phyloP scores from a whole-genome alignment of 2,888 invertebrate genomes.

The Bimastos eiseni region DNA sequence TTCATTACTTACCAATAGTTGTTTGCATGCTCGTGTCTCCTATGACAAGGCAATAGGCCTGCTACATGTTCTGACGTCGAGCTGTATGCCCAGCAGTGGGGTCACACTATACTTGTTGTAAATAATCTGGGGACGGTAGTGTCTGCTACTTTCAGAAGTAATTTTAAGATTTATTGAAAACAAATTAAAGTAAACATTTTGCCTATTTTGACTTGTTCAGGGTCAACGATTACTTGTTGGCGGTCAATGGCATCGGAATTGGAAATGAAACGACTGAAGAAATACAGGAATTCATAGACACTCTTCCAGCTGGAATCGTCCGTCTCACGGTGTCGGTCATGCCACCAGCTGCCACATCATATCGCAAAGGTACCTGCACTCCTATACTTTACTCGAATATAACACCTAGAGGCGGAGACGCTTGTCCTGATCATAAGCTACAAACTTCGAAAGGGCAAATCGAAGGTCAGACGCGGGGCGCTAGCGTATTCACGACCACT shows the following conservation, averaged over 20 bases:
- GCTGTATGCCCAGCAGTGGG: too few species aligned
- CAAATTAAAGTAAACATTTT: background rate
- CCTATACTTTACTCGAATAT: too few species aligned
- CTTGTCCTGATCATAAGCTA: too few species aligned
- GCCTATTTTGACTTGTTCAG: background rate
- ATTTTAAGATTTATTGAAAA: background rate
- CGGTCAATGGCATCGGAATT: background rate
- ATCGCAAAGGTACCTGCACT: background rate
- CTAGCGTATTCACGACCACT: too few species aligned
- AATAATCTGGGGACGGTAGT: background rate
- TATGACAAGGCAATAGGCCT: too few species aligned
- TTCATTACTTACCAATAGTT: background rate
- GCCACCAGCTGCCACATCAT: background rate
- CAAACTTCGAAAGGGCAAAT: too few species aligned
- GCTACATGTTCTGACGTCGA: too few species aligned
- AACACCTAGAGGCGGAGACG: background rate
- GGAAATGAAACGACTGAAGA: constrained; percentile 1
- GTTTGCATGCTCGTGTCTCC: background rate
- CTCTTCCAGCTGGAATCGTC: background rate
- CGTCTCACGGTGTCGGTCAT: background rate
- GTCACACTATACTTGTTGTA: background rate
- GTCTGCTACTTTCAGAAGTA: background rate
- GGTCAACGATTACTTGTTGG: constrained; percentile 16
- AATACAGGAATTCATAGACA: background rate
- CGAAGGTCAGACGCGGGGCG: too few species aligned